Percentiles rank a stretch among this genome's conserved stretches.
phyloP scores from a whole-genome alignment of 1,140 invertebrate genomes.

The Globodera ellingtonae region DNA sequence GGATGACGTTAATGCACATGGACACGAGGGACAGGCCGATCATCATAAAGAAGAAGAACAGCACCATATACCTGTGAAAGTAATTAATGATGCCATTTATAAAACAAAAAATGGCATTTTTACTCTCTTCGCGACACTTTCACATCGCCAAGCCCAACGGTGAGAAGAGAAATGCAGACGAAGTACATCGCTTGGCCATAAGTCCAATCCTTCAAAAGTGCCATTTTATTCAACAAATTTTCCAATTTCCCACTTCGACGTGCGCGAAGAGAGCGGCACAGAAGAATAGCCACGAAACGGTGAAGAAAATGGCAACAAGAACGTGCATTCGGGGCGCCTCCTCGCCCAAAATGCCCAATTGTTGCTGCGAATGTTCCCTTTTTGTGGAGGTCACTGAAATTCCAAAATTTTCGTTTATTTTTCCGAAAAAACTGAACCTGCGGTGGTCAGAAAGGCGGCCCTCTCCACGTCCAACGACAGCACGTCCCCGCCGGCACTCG shows the following conservation, averaged over 20 bases:
- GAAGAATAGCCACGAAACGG: conserved; percentile 62
- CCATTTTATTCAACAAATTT: not conserved
- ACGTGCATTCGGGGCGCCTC: conserved; percentile 47
- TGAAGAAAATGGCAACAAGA: conserved; percentile 48
- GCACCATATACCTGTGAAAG: conserved; percentile 54
- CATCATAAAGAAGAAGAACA: conserved; percentile 64
- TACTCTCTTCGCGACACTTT: conserved; percentile 56
- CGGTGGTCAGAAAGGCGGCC: not conserved
- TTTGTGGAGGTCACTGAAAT: conserved; percentile 1
- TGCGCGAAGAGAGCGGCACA: conserved; percentile 60
- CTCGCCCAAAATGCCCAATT: conserved; percentile 6
- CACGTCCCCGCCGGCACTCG: not conserved
- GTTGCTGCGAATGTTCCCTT: not conserved
- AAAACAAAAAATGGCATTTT: conserved; percentile 18
- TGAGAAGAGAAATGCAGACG: conserved; percentile 57
- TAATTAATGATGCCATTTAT: not conserved
- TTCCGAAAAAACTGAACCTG: not conserved
- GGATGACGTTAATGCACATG: conserved; percentile 64
- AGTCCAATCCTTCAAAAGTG: conserved; percentile 57
- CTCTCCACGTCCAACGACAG: conserved; percentile 4
- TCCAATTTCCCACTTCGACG: conserved; percentile 46
- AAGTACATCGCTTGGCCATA: conserved; percentile 58
- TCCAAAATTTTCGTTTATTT: not conserved
- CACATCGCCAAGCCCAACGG: conserved; percentile 62
- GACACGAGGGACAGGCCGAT: conserved; percentile 61